These are phyloP conservation scores for Drosophila kambysellisi DNA, from an alignment of 2,888 invertebrate genomes.

Conservation along the genomic window DNA sequence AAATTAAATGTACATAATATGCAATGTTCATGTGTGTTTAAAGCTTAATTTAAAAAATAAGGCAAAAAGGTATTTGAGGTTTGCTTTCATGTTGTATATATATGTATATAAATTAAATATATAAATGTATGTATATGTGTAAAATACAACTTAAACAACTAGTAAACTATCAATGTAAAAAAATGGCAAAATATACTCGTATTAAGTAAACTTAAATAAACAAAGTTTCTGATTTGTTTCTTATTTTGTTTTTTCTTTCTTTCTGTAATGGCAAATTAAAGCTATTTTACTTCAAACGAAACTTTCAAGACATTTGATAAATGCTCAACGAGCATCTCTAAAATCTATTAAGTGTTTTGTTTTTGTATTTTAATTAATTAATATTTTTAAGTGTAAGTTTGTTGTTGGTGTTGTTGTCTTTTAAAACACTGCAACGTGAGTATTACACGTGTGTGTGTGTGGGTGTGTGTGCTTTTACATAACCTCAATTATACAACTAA, in stretches of 20 bases:
- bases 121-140: slow-evolving; percentile 20
- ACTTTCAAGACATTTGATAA: slow-evolving; percentile 51
- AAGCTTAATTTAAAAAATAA: slow-evolving; percentile 71
- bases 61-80: slow-evolving; percentile 75
- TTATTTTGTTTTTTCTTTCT: slow-evolving; percentile 5
- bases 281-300: slow-evolving; percentile 72
- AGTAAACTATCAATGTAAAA: slow-evolving; percentile 38
- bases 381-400: slow-evolving; percentile 32
- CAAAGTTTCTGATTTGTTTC: slow-evolving; percentile 42
- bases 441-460: slow-evolving; percentile 32
- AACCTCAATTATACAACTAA: slow-evolving; percentile 67
- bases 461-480: slow-evolving; percentile 51
- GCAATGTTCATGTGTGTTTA: slow-evolving; percentile 54
- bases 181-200: slow-evolving; percentile 68
- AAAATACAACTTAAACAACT: slow-evolving; percentile 53
- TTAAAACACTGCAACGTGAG: slow-evolving; percentile 42
- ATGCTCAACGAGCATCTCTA: slow-evolving; percentile 47
- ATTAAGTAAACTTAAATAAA: slow-evolving; percentile 55
- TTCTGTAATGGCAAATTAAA: slow-evolving; percentile 82
- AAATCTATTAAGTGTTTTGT: slow-evolving; percentile 38
- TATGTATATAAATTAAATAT: slow-evolving; percentile 50
- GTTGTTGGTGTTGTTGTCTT: slow-evolving; percentile 34
- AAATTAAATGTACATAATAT: slow-evolving; percentile 25
- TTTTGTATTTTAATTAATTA: slow-evolving; percentile 4
- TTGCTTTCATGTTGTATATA: slow-evolving; percentile 42